A percentile compares a stretch with the other conserved stretches of the same genome.
These are phyloP conservation scores for rabbit (Oryctolagus cuniculus) DNA, from an alignment of 2,113 vertebrate species.

Conservation along the genomic window DNA sequence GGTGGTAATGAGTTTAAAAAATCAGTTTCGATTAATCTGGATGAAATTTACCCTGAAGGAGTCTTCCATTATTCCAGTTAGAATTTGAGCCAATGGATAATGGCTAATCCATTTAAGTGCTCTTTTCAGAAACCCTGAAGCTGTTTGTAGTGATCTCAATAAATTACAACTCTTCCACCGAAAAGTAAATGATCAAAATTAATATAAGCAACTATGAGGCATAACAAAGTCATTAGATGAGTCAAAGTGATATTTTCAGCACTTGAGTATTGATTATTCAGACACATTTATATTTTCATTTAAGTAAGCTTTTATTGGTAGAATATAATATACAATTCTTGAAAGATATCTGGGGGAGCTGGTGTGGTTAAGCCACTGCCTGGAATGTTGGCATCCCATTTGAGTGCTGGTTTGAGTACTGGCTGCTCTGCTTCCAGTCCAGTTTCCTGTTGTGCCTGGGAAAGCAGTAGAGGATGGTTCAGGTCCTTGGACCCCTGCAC, in stretches of 20 bases:
- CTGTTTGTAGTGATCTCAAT: constrained; percentile 76
- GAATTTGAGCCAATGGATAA: constrained; percentile 80
- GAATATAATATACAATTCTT: not conserved
- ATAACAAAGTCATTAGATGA: constrained; percentile 14
- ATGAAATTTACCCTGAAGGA: constrained; percentile 74
- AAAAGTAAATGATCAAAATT: constrained; percentile 74
- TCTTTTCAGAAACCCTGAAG: constrained; percentile 82
- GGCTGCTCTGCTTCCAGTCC: too few relatives aligned
- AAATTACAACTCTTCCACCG: constrained; percentile 63
- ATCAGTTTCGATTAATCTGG: constrained; percentile 75
- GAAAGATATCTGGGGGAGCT: too few relatives aligned
- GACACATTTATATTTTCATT: constrained; percentile 9
- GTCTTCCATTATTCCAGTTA: constrained; percentile 80
- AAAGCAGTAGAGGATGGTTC: too few relatives aligned
- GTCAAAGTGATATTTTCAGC: not conserved
- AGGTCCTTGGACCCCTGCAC: too few relatives aligned
- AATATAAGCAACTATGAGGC: constrained; percentile 56
- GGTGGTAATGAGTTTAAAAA: constrained; percentile 12
- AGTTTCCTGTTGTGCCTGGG: too few relatives aligned
- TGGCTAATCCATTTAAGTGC: constrained; percentile 83
- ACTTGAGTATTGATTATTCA: not conserved
- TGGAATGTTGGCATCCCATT: too few relatives aligned
- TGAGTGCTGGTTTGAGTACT: too few relatives aligned
- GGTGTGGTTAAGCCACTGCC: too few relatives aligned
- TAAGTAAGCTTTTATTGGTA: not conserved